A percentile compares a stretch with the other conserved stretches of the same genome.
Evolutionary conservation across 53 echinoderm and acorn worm species (phyloP).

Genomic region (Actinopyga echinites): DNA sequence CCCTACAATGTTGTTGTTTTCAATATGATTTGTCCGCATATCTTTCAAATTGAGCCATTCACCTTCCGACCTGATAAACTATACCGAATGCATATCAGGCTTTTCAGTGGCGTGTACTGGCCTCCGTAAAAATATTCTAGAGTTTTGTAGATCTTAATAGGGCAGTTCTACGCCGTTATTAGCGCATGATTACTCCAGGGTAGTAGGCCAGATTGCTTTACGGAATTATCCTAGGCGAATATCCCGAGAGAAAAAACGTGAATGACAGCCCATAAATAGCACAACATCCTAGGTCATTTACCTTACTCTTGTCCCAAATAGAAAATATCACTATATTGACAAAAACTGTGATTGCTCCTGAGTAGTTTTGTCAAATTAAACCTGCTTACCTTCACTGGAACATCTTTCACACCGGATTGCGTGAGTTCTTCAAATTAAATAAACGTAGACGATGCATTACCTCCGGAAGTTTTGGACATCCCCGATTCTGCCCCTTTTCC

Average conservation of each 20-base stretch:
- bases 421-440: too few species aligned
- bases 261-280: constrained; percentile 40
- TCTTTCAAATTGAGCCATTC: too few species aligned
- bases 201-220: constrained; percentile 30
- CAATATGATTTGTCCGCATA: too few species aligned
- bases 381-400: not conserved
- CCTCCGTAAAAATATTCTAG: too few species aligned
- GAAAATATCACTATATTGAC: constrained; percentile 2
- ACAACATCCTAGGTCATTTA: constrained; percentile 17
- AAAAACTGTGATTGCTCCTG: not conserved
- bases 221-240: constrained; percentile 5
- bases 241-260: constrained; percentile 22
- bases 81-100: too few species aligned
- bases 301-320: constrained; percentile 16
- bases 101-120: too few species aligned
- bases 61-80: too few species aligned
- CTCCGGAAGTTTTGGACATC: too few species aligned
- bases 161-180: not conserved
- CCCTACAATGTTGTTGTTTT: too few species aligned
- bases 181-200: constrained; percentile 31
- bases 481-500: too few species aligned
- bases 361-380: constrained; percentile 31
- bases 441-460: too few species aligned
- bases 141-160: too few species aligned
- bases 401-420: not conserved